A percentile compares a stretch with the other conserved stretches of the same genome.
phyloP scores from a whole-genome alignment of 2,888 invertebrate genomes.

The Phortica okadai region DNA sequence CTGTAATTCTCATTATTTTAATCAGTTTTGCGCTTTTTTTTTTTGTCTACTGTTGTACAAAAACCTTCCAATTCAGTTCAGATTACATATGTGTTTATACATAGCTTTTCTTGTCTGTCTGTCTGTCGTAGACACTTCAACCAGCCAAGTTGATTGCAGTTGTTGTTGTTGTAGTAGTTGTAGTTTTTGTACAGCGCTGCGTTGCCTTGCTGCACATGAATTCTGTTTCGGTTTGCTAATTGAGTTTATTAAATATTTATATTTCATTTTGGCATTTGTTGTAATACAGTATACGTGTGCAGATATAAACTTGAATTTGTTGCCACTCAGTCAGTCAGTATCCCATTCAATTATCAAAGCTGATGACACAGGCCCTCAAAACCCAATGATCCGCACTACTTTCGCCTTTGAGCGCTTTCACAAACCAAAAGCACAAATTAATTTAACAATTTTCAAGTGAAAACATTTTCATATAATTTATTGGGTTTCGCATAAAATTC shows the following conservation, averaged over 20 bases:
- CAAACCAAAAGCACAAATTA: no score
- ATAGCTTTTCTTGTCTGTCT: not conserved
- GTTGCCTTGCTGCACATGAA: not conserved
- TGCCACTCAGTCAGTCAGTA: not conserved
- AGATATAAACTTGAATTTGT: not conserved
- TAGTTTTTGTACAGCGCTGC: not conserved
- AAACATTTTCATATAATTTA: conserved; percentile 1
- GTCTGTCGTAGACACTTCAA: not conserved
- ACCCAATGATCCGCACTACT: no score
- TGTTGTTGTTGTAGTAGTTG: not conserved
- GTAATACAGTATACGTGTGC: not conserved
- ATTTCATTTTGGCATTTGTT: conserved; percentile 7
- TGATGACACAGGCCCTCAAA: no score
- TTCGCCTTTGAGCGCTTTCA: no score
- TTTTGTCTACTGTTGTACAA: not conserved
- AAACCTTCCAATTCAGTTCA: not conserved
- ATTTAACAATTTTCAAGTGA: not conserved
- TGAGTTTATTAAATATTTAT: conserved; percentile 11
- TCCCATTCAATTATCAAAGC: not conserved
- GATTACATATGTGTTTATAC: not conserved
- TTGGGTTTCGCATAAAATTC: conserved; percentile 10
- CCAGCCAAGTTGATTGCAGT: not conserved
- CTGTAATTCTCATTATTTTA: conserved; percentile 12
- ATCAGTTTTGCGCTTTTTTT: conserved; percentile 15
- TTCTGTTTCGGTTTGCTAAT: not conserved